Base-by-base conservation (phyloP, 2,888 invertebrate species). In the Trachelus tabidus region DNA sequence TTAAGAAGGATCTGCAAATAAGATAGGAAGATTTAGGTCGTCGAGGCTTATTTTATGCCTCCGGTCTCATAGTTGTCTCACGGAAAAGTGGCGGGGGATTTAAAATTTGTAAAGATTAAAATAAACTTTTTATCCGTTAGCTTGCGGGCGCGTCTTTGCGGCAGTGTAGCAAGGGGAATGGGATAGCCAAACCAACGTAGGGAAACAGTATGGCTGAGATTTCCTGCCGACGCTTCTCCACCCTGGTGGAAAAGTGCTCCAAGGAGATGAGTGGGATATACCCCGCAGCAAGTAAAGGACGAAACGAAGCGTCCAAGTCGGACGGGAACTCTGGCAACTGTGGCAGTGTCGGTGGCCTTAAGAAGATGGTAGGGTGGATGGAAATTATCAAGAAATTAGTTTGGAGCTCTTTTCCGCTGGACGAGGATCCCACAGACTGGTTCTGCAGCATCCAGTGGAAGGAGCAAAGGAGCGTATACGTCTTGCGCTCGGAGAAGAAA, bases 41-140 rank as follows among this genome's bases (percentile, higher is more conserved):
- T 30, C 33, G 71, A 33, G 33, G 71, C 71, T 31, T 34, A 78
- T 84, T 83, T 83, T 81, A 76, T 82, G 81, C 82, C 80, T 81
- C 83, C 82, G 79, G 79, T 85, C 82, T 84, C 68, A 75, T 75
- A 68, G 76, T 78, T 75, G 75, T 73, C 71, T 75, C 75, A 73
- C 76, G 79, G 80, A 82, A 83, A 85, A 81, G 82, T 81, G 83
- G 81, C 83, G 83, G 81, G 84, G 87, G 86, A 88, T 87, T 88
- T 88, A 81, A 87, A 88, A 88, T 89, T 87, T 86, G 85, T 85
- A 88, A 87, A 90, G 89, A 90, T 89, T 89, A 90, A 89, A 89
- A 90, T 88, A 90, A 90, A 89, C 86, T 89, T 89, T 88, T 89
- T 88, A 89, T 88, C 90, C 89, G 84, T 33, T 78, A 69, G 76